Conservation (phyloP, 2,797 vertebrate species). For the Melopsittacus undulatus region DNA sequence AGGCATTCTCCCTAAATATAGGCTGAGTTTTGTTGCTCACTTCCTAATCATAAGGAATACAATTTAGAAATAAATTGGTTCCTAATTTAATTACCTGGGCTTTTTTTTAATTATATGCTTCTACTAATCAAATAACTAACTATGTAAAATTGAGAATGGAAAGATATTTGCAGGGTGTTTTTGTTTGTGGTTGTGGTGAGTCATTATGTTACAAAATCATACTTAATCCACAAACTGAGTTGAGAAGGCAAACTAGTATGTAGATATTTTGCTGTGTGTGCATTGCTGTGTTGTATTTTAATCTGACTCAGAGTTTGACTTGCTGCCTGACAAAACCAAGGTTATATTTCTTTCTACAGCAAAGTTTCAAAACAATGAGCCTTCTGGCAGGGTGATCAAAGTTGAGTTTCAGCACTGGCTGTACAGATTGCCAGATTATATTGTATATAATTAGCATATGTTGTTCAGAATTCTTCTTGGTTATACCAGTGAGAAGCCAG, state of each 20-base stretch:
- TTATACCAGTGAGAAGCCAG: constrained; percentile 34
- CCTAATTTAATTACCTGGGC: neutral
- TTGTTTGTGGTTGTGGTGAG: neutral
- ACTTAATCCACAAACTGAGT: neutral
- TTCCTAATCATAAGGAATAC: neutral
- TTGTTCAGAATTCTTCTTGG: constrained; percentile 37
- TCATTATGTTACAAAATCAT: neutral
- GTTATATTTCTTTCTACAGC: neutral
- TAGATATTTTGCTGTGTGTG: neutral
- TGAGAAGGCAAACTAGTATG: neutral
- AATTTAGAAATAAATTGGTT: neutral
- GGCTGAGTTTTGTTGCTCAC: neutral
- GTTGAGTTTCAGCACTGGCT: neutral
- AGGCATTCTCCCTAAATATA: neutral
- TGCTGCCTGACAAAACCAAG: neutral
- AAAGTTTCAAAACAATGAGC: constrained; percentile 14
- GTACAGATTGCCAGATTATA: constrained; percentile 33
- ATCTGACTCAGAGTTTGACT: neutral
- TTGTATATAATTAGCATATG: constrained; percentile 45
- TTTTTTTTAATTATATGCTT: constrained; percentile 29
- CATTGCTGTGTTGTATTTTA: neutral
- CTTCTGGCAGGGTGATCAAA: constrained; percentile 44
- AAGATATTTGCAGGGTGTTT: neutral
- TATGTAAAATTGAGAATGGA: neutral
- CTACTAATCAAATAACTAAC: neutral